A percentile compares a stretch with the other conserved stretches of the same genome.
phyloP scores from a whole-genome alignment of 1,140 invertebrate genomes.

The Drosophila insularis region DNA sequence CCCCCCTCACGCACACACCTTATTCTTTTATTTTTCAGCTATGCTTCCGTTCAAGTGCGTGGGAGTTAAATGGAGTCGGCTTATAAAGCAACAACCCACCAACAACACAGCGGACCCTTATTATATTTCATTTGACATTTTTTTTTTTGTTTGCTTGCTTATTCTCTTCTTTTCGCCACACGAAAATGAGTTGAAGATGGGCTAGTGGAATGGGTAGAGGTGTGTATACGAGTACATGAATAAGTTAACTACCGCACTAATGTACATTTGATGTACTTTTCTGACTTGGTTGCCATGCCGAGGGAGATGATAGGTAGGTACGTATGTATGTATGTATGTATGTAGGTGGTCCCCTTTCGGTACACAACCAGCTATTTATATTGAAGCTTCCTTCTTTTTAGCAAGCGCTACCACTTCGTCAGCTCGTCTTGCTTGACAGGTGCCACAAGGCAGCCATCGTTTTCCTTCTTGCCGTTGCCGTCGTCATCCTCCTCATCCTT shows the following conservation, averaged over 20 bases:
- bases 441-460: conserved; percentile 43
- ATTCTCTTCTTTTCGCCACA: conserved; percentile 18
- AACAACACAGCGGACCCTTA: conserved; percentile 31
- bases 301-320: conserved; percentile 1
- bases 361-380: conserved; percentile 54
- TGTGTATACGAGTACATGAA: conserved; percentile 54
- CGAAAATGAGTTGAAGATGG: conserved; percentile 29
- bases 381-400: conserved; percentile 33
- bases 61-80: conserved; percentile 58
- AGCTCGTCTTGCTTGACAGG: conserved; percentile 61
- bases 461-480: background rate
- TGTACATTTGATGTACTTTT: conserved; percentile 74
- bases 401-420: conserved; percentile 44
- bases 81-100: conserved; percentile 39
- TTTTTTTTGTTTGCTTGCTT: conserved; percentile 11
- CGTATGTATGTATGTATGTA: too few species aligned
- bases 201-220: background rate
- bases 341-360: conserved; percentile 1
- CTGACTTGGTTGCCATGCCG: conserved; percentile 23
- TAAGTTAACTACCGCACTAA: conserved; percentile 73
- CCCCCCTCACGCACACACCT: background rate
- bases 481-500: too few species aligned
- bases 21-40: background rate
- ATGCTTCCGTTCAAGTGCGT: conserved; percentile 40
- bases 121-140: conserved; percentile 64